Evolutionary conservation across 35 echinoderm and acorn worm genomes (phyloP).

Genomic region (Chiridota heheva): DNA sequence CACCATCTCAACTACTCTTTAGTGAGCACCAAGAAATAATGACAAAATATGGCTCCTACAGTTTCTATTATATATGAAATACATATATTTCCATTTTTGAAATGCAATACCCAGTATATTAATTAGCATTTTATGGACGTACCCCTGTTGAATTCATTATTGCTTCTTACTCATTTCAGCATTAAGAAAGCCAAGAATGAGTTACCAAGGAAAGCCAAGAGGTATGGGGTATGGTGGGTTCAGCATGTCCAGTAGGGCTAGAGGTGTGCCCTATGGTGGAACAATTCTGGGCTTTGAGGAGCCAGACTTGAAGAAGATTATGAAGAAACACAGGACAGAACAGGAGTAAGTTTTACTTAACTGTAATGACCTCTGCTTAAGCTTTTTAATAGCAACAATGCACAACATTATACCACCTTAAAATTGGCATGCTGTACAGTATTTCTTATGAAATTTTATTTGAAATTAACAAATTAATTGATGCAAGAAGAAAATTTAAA

Average conservation of each 20-base stretch:
- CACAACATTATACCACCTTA: not conserved
- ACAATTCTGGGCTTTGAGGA: constrained; percentile 70
- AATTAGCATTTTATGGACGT: too few relatives aligned
- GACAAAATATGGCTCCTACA: too few relatives aligned
- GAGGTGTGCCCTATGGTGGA: constrained; percentile 36
- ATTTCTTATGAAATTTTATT: too few relatives aligned
- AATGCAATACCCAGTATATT: too few relatives aligned
- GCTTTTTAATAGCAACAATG: not conserved
- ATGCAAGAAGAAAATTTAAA: too few relatives aligned
- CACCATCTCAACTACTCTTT: too few relatives aligned
- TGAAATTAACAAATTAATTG: too few relatives aligned
- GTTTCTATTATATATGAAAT: too few relatives aligned
- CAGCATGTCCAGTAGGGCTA: constrained; percentile 29
- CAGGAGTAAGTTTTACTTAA: constrained; percentile 75
- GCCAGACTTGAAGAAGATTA: constrained; percentile 65
- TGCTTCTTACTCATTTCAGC: not conserved
- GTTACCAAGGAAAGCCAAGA: constrained; percentile 5
- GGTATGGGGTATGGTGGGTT: constrained; percentile 40
- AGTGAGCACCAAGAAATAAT: too few relatives aligned
- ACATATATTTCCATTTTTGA: too few relatives aligned
- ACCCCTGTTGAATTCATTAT: too few relatives aligned
- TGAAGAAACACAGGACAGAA: constrained; percentile 72
- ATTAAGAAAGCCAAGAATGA: constrained; percentile 20
- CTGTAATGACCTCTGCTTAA: not conserved
- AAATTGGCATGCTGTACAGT: not conserved